A percentile compares a stretch with the other conserved stretches of the same genome.
phyloP scores from a whole-genome alignment of 2,797 vertebrate species.

The Pogonophryne albipinna region DNA sequence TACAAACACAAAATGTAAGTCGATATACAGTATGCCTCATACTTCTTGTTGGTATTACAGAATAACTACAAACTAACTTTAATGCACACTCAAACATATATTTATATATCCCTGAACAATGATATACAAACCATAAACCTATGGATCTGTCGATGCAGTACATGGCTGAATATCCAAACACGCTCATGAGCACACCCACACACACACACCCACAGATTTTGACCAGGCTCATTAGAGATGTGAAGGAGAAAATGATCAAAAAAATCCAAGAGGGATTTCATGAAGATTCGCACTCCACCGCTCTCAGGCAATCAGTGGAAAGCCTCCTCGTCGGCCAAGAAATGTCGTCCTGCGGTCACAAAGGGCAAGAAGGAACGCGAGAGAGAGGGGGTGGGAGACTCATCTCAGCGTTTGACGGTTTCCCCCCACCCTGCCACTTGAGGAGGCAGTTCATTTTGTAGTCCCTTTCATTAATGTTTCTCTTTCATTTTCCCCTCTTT shows the following conservation, averaged over 20 bases:
- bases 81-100: background rate
- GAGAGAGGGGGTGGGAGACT: conserved; percentile 47
- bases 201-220: conserved; percentile 37
- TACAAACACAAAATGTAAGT: background rate
- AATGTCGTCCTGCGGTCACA: conserved; percentile 68
- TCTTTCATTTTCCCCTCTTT: conserved; percentile 73
- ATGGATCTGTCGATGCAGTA: background rate
- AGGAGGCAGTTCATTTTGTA: conserved; percentile 77
- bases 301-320: conserved; percentile 80
- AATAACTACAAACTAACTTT: background rate
- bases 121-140: background rate
- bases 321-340: conserved; percentile 66
- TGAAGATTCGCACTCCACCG: conserved; percentile 75
- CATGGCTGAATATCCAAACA: conserved; percentile 27
- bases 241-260: conserved; percentile 74
- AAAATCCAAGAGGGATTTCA: conserved; percentile 71
- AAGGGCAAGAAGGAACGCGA: conserved; percentile 56
- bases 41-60: background rate
- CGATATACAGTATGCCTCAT: background rate
- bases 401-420: conserved; percentile 65
- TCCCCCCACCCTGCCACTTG: conserved; percentile 63
- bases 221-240: conserved; percentile 71
- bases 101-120: background rate
- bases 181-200: background rate
- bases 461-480: conserved; percentile 84